These are phyloP conservation scores for Escarpia spicata DNA, from an alignment of 2,888 invertebrate species.

Conservation along the genomic window DNA sequence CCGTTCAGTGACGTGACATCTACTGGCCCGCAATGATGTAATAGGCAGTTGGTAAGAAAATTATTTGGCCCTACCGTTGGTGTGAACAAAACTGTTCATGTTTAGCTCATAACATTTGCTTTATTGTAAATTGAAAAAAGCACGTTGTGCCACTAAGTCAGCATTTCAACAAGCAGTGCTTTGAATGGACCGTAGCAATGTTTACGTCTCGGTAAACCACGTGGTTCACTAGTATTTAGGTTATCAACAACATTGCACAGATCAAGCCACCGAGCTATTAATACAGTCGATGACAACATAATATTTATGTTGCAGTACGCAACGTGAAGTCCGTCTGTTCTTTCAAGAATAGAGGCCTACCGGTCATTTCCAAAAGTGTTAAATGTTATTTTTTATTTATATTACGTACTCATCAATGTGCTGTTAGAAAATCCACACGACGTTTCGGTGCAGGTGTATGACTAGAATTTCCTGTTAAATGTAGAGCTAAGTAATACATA, in stretches of 20 bases:
- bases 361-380: too few species aligned
- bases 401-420: too few species aligned
- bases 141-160: neutral
- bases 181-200: neutral
- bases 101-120: neutral
- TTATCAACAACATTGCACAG: neutral
- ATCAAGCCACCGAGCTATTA: constrained; percentile 6
- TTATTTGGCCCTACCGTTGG: too few species aligned
- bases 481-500: too few species aligned
- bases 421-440: too few species aligned
- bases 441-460: too few species aligned
- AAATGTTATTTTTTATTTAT: too few species aligned
- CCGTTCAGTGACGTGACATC: neutral
- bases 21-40: neutral
- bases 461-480: too few species aligned
- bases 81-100: too few species aligned
- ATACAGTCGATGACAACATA: neutral
- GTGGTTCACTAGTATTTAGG: neutral
- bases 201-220: neutral
- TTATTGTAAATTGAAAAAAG: neutral
- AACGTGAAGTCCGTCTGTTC: neutral
- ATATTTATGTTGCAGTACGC: neutral
- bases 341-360: too few species aligned
- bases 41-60: neutral
- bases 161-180: neutral